These are phyloP conservation scores for Hippoglossus hippoglossus DNA, from an alignment of 2,797 vertebrate genomes.

Conservation along the genomic window DNA sequence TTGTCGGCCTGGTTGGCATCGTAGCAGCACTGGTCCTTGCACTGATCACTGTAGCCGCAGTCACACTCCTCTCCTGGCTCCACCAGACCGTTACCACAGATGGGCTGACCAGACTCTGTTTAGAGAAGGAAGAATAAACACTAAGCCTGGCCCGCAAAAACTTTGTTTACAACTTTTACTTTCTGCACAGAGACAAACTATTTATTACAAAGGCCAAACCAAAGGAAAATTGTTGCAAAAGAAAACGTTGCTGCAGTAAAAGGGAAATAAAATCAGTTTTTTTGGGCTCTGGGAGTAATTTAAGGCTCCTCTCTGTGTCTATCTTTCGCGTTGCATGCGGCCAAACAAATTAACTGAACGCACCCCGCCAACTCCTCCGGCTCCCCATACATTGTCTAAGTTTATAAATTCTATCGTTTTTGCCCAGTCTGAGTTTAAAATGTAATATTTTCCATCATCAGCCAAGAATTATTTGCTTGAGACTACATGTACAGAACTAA, in stretches of 20 bases:
- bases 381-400: too few species aligned
- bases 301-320: too few species aligned
- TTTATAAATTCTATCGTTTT: too few species aligned
- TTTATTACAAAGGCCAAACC: conserved; percentile 10
- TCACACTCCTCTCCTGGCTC: conserved; percentile 98
- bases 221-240: conserved; percentile 7
- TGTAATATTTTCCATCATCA: too few species aligned
- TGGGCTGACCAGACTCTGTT: conserved; percentile 96
- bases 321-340: too few species aligned
- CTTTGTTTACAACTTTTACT: not conserved
- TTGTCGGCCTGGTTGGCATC: conserved; percentile 94
- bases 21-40: conserved; percentile 94
- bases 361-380: too few species aligned
- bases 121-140: conserved; percentile 27
- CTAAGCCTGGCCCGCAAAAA: not conserved
- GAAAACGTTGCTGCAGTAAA: not conserved
- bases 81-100: conserved; percentile 97
- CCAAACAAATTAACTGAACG: too few species aligned
- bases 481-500: too few species aligned
- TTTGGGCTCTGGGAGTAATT: too few species aligned
- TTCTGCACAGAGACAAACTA: not conserved
- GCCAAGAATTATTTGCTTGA: too few species aligned
- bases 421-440: too few species aligned
- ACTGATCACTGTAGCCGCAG: conserved; percentile 98
- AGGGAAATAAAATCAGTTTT: not conserved